A percentile compares a stretch with the other conserved stretches of the same genome.
phyloP scores from a whole-genome alignment of 2,888 invertebrate genomes.

The Pollenia griseotomentosa region DNA sequence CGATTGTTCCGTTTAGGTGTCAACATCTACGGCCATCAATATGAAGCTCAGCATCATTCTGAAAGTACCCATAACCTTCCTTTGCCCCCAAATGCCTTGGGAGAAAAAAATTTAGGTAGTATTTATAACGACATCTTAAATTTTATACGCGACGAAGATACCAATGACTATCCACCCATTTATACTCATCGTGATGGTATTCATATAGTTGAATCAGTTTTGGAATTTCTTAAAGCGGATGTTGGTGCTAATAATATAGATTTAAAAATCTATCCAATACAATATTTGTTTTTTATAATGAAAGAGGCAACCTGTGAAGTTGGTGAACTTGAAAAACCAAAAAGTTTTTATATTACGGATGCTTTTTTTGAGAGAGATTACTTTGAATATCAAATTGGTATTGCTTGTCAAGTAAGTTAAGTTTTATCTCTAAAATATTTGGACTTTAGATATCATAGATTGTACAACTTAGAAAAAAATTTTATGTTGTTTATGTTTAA shows the following conservation, averaged over 20 bases:
- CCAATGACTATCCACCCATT: conserved; percentile 82
- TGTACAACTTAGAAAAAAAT: neutral
- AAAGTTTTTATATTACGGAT: conserved; percentile 78
- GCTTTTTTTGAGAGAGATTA: conserved; percentile 79
- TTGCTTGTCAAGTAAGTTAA: conserved; percentile 81
- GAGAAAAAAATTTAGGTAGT: conserved; percentile 78
- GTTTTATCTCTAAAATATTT: neutral
- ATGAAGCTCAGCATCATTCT: conserved; percentile 84
- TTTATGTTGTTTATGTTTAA: conserved; percentile 13
- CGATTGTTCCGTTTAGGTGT: conserved; percentile 72
- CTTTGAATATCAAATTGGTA: conserved; percentile 80
- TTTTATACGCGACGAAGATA: conserved; percentile 80
- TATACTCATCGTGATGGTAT: conserved; percentile 82
- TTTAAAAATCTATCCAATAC: conserved; percentile 79
- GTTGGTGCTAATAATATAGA: conserved; percentile 75
- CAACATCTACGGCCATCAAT: conserved; percentile 84
- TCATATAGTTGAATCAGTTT: conserved; percentile 80
- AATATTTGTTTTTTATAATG: conserved; percentile 80
- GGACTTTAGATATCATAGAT: neutral
- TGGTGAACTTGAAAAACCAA: conserved; percentile 76
- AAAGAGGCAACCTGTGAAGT: conserved; percentile 79
- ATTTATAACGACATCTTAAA: conserved; percentile 83
- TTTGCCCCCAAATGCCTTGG: conserved; percentile 83
- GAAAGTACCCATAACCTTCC: conserved; percentile 84
- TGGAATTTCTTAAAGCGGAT: conserved; percentile 78